Conservation (phyloP, 2,888 invertebrate species). For the Melieria crassipennis region DNA sequence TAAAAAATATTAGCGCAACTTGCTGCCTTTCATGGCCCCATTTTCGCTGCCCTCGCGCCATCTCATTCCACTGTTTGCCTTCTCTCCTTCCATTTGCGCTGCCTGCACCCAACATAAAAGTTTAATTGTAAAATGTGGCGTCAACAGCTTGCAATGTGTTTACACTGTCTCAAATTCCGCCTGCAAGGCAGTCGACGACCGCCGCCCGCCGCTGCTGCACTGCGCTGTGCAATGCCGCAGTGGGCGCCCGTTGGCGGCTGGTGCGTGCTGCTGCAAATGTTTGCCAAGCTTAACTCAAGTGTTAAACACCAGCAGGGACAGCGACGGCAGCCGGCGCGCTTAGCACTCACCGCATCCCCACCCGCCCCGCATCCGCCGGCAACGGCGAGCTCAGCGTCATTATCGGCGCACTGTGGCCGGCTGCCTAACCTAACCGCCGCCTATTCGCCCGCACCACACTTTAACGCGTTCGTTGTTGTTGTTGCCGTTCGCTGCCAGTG, state of each 20-base stretch:
- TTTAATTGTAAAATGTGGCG: conserved; percentile 47
- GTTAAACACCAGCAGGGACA: conserved; percentile 43
- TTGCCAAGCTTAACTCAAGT: conserved; percentile 62
- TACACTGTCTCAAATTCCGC: conserved; percentile 23
- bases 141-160: conserved; percentile 34
- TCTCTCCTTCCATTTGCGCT: too few relatives aligned
- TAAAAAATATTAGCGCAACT: too few relatives aligned
- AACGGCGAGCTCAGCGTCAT: conserved; percentile 1
- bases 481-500: too few relatives aligned
- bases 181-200: conserved; percentile 14
- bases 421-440: conserved; percentile 1
- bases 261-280: conserved; percentile 62
- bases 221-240: conserved; percentile 49
- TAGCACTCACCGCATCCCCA: background rate
- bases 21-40: too few relatives aligned
- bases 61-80: too few relatives aligned
- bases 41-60: too few relatives aligned
- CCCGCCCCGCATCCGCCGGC: background rate
- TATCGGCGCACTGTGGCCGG: conserved; percentile 25
- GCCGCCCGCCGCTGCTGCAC: conserved; percentile 1
- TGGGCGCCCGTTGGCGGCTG: conserved; percentile 56
- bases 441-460: background rate
- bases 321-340: conserved; percentile 16
- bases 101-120: conserved; percentile 11
- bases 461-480: background rate